Evolutionary conservation across 2,797 vertebrate species (phyloP).

Genomic region (Sebastes alutus): DNA sequence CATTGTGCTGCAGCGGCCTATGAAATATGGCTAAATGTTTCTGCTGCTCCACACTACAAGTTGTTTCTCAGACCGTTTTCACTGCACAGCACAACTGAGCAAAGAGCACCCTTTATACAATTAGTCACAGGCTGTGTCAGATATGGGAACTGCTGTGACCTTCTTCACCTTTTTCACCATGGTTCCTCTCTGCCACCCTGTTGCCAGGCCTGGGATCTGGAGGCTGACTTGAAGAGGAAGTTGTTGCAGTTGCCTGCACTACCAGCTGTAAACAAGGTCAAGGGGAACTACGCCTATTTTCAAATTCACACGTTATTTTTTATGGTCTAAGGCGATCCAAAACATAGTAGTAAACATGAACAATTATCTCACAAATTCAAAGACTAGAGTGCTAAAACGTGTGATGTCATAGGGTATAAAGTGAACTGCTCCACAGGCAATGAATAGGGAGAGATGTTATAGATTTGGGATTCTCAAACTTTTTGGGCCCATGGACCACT

Average conservation of each 20-base stretch:
- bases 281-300: too few relatives aligned
- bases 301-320: too few relatives aligned
- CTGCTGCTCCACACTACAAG: neutral
- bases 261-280: conserved; percentile 45
- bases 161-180: conserved; percentile 48
- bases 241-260: conserved; percentile 54
- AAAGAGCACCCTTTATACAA: conserved; percentile 1
- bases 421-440: too few relatives aligned
- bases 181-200: conserved; percentile 35
- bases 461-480: too few relatives aligned
- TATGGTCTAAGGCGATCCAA: too few relatives aligned
- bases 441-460: too few relatives aligned
- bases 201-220: conserved; percentile 30
- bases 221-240: conserved; percentile 57
- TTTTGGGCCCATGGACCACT: too few relatives aligned
- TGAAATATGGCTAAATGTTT: neutral
- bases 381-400: too few relatives aligned
- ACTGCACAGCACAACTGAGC: neutral
- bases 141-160: conserved; percentile 23
- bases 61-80: neutral
- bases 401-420: too few relatives aligned
- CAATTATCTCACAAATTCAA: too few relatives aligned
- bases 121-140: conserved; percentile 26
- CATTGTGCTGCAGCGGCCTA: neutral
- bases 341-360: too few relatives aligned